Evolutionary conservation across 1,140 invertebrate genomes (phyloP).

Genomic region (Drosophila varians): DNA sequence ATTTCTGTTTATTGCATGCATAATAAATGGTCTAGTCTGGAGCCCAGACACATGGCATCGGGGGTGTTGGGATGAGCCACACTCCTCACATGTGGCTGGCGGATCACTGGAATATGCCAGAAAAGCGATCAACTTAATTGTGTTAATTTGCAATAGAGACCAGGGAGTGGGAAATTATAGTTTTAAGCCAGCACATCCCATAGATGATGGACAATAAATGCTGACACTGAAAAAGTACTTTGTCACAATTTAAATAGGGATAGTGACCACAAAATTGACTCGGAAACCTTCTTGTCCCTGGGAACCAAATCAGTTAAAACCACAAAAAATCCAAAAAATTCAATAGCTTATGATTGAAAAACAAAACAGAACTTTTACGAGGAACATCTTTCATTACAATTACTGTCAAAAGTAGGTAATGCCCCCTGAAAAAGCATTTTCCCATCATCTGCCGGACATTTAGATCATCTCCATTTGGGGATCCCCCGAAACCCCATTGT

Average conservation of each 20-base stretch:
- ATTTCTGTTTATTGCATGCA: constrained; percentile 76
- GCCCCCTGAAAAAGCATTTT: neutral
- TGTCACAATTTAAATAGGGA: constrained; percentile 16
- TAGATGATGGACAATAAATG: constrained; percentile 25
- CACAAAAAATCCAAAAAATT: neutral
- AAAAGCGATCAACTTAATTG: constrained; percentile 45
- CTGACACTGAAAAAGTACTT: constrained; percentile 27
- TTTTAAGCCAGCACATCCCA: constrained; percentile 7
- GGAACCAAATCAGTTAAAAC: neutral
- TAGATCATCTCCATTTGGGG: neutral
- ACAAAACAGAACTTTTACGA: neutral
- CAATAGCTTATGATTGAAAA: neutral
- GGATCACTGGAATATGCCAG: constrained; percentile 35
- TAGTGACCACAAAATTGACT: no score
- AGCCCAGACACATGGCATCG: constrained; percentile 25
- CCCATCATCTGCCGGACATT: neutral
- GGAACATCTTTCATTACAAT: neutral
- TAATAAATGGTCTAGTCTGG: constrained; percentile 67
- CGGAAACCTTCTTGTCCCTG: no score
- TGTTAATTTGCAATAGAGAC: constrained; percentile 40
- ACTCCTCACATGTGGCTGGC: constrained; percentile 5
- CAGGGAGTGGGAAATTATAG: constrained; percentile 17
- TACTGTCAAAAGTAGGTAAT: neutral
- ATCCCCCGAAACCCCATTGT: neutral
- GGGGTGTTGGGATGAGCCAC: constrained; percentile 3